Evolutionary conservation across 1,140 invertebrate species (phyloP), one percentile per base, ranked within the genome.

Genomic region (Phenacoccus solenopsis): DNA sequence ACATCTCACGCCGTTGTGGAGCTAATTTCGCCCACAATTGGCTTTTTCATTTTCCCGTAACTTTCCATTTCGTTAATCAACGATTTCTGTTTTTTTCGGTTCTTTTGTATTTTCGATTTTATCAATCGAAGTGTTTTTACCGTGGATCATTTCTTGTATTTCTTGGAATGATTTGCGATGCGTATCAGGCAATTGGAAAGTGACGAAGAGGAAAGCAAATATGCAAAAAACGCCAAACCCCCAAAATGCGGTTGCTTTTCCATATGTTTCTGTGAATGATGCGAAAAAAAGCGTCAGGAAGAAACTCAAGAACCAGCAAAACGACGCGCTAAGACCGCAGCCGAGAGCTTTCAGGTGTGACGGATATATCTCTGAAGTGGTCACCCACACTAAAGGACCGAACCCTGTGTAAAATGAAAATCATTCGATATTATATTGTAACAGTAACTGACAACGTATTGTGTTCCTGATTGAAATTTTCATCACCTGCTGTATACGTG

Each of bases 301-400:
- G 77, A 94, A 95, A 0, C 85, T 88, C 49, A 90, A 78, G 0
- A 84, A 75, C 92, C 92, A 95, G 75, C 90, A 93, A 70, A 85
- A 82, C 28, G 86, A 85, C 0, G 90, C 87, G 0, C 88, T 88
- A 5, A 91, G 81, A 0, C 88, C 85, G 0, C 88, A 87, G 1
- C 90, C 90, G 1, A 84, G 79, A 0, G 88, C 87, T 76, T 91
- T 88, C 0, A 91, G 84, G 73, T 88, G 85, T 0, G 86, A 80
- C 0, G 91, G 86, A 74, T 93, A 90, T 73, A 94, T 84, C 78
- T 95, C 90, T 1, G 87, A 87, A 83, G 92, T 87, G 27, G 95
- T 84, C 0, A 90, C 85, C 90, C 91, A 93, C 0, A 91, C 90
- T 13, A 94, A 79, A 0, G 92, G 90, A 0, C 91, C 91, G 74